Percentiles rank a stretch among this genome's conserved stretches.
Conservation (phyloP, 2,113 vertebrate species). For the Chionomys nivalis region DNA sequence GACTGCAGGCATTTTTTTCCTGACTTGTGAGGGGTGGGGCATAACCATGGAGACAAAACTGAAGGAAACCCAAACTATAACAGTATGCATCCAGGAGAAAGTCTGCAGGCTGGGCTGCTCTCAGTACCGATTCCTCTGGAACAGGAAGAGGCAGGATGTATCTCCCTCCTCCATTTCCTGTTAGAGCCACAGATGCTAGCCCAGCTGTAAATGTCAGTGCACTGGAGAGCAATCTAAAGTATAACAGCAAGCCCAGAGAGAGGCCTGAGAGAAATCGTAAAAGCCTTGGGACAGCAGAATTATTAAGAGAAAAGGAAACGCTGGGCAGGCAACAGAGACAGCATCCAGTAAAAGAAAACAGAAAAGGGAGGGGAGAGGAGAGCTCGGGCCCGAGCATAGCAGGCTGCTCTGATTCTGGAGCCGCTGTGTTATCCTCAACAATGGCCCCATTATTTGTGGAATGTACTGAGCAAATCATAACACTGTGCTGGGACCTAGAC, state of each 20-base stretch:
- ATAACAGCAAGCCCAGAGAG: slow-evolving; percentile 23
- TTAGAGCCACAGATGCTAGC: background rate
- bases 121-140: background rate
- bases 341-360: background rate
- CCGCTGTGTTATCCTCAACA: slow-evolving; percentile 51
- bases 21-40: background rate
- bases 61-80: background rate
- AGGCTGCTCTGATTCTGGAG: slow-evolving; percentile 6
- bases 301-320: background rate
- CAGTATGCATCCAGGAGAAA: background rate
- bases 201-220: background rate
- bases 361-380: background rate
- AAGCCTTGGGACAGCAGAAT: background rate
- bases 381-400: background rate
- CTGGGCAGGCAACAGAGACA: background rate
- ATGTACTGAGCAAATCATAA: slow-evolving; percentile 45
- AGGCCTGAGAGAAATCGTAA: background rate
- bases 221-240: background rate
- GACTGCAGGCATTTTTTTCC: slow-evolving; percentile 18
- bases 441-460: slow-evolving; percentile 50
- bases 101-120: background rate
- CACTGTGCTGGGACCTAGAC: background rate
- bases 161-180: background rate
- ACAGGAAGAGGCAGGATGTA: background rate
- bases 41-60: background rate